phyloP scores from a whole-genome alignment of 2,888 invertebrate species.

The Aphrophora alni region DNA sequence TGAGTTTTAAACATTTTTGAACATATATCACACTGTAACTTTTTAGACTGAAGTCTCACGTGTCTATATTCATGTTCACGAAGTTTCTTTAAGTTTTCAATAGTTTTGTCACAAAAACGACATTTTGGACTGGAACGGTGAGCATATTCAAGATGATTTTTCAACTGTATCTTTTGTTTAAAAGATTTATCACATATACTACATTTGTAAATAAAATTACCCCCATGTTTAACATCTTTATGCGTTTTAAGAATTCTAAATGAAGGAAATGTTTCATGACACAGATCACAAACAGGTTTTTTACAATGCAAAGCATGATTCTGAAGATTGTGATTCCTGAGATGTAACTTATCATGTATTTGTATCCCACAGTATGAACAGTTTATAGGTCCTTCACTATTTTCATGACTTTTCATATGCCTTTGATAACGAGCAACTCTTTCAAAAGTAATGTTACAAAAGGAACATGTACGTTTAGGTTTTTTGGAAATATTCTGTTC shows the following conservation, averaged over 20 bases:
- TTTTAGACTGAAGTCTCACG: not conserved
- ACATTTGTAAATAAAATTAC: slow-evolving; percentile 35
- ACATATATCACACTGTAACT: not conserved
- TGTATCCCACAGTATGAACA: not conserved
- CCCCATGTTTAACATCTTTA: slow-evolving; percentile 38
- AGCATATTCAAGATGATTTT: slow-evolving; percentile 41
- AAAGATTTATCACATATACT: slow-evolving; percentile 42
- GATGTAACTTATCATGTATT: not conserved
- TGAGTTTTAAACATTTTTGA: not conserved
- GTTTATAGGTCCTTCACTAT: not conserved
- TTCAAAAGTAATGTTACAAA: not conserved
- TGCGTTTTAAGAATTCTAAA: slow-evolving; percentile 38
- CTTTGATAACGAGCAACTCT: not conserved
- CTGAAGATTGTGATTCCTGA: not conserved
- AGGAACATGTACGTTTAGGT: not conserved
- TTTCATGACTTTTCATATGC: not conserved
- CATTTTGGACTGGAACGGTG: slow-evolving; percentile 43
- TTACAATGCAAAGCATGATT: not conserved
- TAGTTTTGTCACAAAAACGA: not conserved
- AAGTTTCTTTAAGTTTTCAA: not conserved
- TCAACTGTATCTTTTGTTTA: slow-evolving; percentile 42
- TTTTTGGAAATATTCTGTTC: not conserved
- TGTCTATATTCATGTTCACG: not conserved
- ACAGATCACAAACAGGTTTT: slow-evolving; percentile 18
- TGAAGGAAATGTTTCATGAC: slow-evolving; percentile 39